These are phyloP conservation scores for Enteromius afrohamiltoni DNA, from an alignment of 2,797 vertebrate species.

Conservation along the genomic window DNA sequence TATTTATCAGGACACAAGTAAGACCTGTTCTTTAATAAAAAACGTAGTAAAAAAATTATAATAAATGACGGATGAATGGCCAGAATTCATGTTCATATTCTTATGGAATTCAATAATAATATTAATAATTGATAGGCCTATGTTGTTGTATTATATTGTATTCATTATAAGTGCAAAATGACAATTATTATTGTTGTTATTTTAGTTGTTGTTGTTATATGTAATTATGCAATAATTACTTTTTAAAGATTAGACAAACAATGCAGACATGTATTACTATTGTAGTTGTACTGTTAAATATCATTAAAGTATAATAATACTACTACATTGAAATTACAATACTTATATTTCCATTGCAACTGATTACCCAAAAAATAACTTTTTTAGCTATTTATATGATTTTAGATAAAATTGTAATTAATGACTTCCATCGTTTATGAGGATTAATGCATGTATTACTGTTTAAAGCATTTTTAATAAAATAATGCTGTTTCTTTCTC, in stretches of 20 bases:
- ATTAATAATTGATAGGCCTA: background rate
- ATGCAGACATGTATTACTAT: background rate
- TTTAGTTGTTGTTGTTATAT: background rate
- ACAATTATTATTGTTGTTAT: background rate
- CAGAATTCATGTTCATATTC: background rate
- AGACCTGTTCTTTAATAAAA: background rate
- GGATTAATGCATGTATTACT: background rate
- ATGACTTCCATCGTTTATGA: background rate
- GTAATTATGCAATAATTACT: background rate
- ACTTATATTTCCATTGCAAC: background rate
- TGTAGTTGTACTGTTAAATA: background rate
- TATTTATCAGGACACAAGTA: background rate
- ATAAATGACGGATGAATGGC: background rate
- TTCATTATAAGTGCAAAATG: background rate
- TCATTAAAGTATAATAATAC: background rate
- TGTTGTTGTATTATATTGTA: background rate
- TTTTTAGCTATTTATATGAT: background rate
- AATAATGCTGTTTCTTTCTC: background rate
- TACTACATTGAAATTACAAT: background rate
- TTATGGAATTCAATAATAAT: background rate
- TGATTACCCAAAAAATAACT: background rate
- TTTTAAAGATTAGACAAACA: background rate
- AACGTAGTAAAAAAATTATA: no score
- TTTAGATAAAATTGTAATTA: background rate
- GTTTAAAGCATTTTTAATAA: background rate